Conservation (phyloP, 2,797 vertebrate species). For the Aplochiton taeniatus region DNA sequence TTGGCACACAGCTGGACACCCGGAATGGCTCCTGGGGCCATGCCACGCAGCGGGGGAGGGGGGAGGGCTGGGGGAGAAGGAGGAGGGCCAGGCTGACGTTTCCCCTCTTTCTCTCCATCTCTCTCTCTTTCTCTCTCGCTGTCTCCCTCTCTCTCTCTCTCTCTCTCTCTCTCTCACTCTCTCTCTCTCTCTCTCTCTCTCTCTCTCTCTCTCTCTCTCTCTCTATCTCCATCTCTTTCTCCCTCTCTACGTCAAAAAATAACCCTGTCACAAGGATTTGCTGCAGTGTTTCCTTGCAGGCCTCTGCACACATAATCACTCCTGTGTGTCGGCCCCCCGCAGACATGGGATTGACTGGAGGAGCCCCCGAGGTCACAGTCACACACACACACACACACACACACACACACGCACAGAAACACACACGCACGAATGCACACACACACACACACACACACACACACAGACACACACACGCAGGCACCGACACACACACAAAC, state of each 20-base stretch:
- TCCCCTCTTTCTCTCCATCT: background rate
- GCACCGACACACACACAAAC: background rate
- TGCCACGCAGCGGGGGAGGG: slow-evolving; percentile 1
- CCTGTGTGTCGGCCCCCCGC: slow-evolving; percentile 10
- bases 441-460: background rate
- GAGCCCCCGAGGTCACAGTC: slow-evolving; percentile 22
- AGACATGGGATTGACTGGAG: slow-evolving; percentile 12
- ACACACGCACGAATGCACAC: background rate
- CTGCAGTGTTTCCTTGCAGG: slow-evolving; percentile 19
- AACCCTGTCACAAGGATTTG: slow-evolving; percentile 41
- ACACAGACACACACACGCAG: background rate
- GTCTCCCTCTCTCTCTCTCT: background rate
- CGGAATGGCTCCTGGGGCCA: slow-evolving; percentile 24
- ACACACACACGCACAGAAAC: background rate
- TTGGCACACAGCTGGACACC: slow-evolving; percentile 66
- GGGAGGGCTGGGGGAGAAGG: slow-evolving; percentile 17
- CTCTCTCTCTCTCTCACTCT: background rate
- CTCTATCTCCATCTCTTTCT: no score
- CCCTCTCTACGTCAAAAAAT: slow-evolving; percentile 41
- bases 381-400: background rate
- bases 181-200: background rate
- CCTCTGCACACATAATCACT: slow-evolving; percentile 27
- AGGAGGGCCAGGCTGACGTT: background rate
- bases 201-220: background rate
- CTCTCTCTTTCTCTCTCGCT: background rate